phyloP scores from a whole-genome alignment of 2,888 invertebrate genomes.

The Luffia ferchaultella region DNA sequence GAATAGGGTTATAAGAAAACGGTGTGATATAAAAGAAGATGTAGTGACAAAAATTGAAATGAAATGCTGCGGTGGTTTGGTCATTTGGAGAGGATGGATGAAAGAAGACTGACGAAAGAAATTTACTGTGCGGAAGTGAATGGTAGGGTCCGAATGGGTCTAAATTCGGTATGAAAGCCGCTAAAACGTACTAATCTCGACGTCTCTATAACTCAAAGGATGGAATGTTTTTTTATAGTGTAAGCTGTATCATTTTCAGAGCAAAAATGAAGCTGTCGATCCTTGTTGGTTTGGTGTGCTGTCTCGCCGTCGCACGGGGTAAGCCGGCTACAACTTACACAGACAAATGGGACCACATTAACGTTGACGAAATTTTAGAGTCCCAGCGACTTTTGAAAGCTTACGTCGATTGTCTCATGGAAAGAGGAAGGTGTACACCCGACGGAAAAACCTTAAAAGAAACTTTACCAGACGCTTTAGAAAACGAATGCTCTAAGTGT shows the following conservation, averaged over 20 bases:
- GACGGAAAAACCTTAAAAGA: constrained; percentile 69
- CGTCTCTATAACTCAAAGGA: too few species aligned
- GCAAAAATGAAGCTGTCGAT: constrained; percentile 1
- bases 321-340: constrained; percentile 64
- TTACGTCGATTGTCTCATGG: constrained; percentile 74
- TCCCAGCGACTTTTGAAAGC: constrained; percentile 72
- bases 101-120: too few species aligned
- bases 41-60: too few species aligned
- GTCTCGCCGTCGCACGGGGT: constrained; percentile 35
- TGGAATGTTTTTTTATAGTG: too few species aligned
- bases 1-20: too few species aligned
- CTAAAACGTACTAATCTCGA: too few species aligned
- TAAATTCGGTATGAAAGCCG: too few species aligned
- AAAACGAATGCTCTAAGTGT: constrained; percentile 75
- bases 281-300: constrained; percentile 26
- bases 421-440: constrained; percentile 70
- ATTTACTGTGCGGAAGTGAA: too few species aligned
- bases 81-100: too few species aligned
- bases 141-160: too few species aligned
- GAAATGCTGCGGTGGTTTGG: too few species aligned
- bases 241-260: constrained; percentile 31
- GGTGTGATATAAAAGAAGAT: too few species aligned
- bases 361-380: constrained; percentile 71
- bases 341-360: constrained; percentile 74
- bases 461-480: constrained; percentile 75